Base-by-base conservation (phyloP, 2,113 vertebrate species). In the Salminus brasiliensis region DNA sequence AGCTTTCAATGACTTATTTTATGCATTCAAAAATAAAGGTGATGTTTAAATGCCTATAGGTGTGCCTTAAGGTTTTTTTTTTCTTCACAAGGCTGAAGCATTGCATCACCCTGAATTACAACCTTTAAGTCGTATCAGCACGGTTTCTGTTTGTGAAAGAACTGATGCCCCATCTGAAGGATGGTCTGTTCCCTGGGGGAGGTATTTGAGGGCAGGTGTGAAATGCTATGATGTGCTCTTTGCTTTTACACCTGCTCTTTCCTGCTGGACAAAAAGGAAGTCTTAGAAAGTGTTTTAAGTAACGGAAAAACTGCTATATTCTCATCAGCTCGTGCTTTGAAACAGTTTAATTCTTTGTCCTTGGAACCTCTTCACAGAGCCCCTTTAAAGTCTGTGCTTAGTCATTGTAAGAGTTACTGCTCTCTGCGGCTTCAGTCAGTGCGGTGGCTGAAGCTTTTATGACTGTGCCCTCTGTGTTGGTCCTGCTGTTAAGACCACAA, bases 171-270 rank as follows among this genome's bases (percentile, higher is more conserved):
- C 34, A 18, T n/a, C 27, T 59, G 68, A 72, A 62, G 70, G 68
- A 67, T 32, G 25, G n/a, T 72, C 18, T 60, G 52, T 63, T 73
- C 43, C 47, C 6, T 29, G 0, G 5, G 67, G 53, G 52, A 4
- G 68, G 45, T 57, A 47, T 43, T 72, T 49, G 8, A 78, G 55
- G 57, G n/a, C 63, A 59, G 1, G 41, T 34, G 3, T 79, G 15
- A 25, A 52, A 36, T 34, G 53, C 43, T 32, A 29, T 30, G 21
- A 32, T 55, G 30, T 49, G 23, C 36, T 59, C 7, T 74, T 12
- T 72, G 29, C 34, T 11, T 45, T 25, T 63, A 16, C 55, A 7
- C 11, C 43, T 63, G 55, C 25, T 62, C 10, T 23, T 63, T 13
- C 57, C 45, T 30, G 39, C 29, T 74, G 52, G 27, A 18, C 1